Base-by-base conservation (phyloP, 2,113 vertebrate genomes). In the Paradisaea rubra region DNA sequence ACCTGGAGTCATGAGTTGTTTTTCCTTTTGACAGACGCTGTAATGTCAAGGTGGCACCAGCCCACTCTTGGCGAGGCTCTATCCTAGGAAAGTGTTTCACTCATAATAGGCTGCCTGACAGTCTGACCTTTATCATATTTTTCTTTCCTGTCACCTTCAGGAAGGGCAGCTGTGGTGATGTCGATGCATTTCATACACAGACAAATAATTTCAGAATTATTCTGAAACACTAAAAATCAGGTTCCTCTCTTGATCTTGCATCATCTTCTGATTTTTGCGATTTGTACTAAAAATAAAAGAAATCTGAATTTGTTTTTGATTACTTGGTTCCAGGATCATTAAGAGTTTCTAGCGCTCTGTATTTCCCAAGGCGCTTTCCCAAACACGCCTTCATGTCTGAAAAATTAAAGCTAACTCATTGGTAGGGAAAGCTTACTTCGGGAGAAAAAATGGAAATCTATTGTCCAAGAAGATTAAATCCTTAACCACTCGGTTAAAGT, bases 41-140 rank as follows among this genome's bases (percentile, higher is more conserved):
- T 92, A 93, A 92, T 77, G 85, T 79, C 89, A 93, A 71, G 60
- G 93, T 95, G 70, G 91, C 59, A 95, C 45, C 54, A 90, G 59
- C 39, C 64, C 63, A 91, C 54, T 80, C 59, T 45, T 80, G 73
- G 42, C 37, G 10, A 91, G 54, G 15, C 28, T 77, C 18, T 80
- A 72, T 45, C 50, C 25, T 49, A 72, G 78, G 47, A 89, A 95
- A 95, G 41, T 66, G 50, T 78, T 93, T 93, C 90, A 14, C n/a
- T 91, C 35, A 50, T 73, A 93, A 88, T 73, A 57, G 20, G 30
- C 71, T 91, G 74, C 42, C 79, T 88, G 82, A 72, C 74, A 94
- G 49, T 57, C 33, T 85, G 85, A 81, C 91, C 89, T 91, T 94
- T 81, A 89, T 79, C 73, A 76, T 17, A 66, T 91, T 94, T 95